Evolutionary conservation across 2,113 vertebrate genomes (phyloP).

Genomic region (Gallinago paraguaiae): DNA sequence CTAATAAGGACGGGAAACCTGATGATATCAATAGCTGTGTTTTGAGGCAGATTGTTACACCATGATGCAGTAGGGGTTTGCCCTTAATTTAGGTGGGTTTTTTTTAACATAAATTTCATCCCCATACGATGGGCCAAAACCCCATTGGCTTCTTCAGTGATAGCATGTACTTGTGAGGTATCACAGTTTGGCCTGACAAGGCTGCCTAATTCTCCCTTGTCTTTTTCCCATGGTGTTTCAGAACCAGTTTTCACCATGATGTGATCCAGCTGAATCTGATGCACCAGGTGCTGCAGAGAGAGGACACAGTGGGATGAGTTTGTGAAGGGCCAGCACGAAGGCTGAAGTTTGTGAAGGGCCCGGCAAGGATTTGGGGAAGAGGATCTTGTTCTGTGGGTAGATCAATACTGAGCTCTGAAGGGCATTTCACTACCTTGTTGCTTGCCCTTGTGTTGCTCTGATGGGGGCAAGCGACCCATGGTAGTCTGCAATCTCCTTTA

Average conservation of each 20-base stretch:
- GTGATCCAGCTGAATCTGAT: not conserved
- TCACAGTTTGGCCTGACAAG: not conserved
- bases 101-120: not conserved
- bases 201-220: not conserved
- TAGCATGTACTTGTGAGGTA: not conserved
- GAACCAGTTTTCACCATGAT: rapidly evolving
- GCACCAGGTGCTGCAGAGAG: not conserved
- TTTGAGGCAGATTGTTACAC: not conserved
- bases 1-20: not conserved
- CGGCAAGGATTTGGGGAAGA: not conserved
- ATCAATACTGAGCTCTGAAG: not conserved
- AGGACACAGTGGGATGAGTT: not conserved
- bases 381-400: not conserved
- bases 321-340: not conserved
- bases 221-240: not conserved
- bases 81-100: not conserved
- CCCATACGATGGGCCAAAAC: not conserved
- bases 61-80: not conserved
- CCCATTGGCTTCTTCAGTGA: not conserved
- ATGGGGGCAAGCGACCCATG: not conserved
- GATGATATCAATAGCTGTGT: not conserved
- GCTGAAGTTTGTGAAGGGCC: not conserved
- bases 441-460: not conserved
- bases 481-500: not conserved
- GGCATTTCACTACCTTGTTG: not conserved